phyloP scores from a whole-genome alignment of 2,888 invertebrate genomes.

The Smittia aterrima region DNA sequence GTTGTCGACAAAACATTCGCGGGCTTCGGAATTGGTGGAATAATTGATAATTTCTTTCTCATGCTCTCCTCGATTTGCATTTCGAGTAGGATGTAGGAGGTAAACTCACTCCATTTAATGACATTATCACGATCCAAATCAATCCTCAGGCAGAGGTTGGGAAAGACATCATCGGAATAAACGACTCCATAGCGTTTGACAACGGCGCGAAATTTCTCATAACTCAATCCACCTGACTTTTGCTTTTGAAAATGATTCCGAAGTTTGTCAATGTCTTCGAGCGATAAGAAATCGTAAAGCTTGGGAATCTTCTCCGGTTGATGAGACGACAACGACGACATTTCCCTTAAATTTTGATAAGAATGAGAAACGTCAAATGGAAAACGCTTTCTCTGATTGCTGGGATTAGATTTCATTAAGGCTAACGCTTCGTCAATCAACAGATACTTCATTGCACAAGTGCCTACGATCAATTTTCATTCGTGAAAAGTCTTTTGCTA shows the following conservation, averaged over 20 bases:
- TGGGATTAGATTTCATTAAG: not conserved
- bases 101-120: conserved; percentile 73
- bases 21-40: conserved; percentile 7
- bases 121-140: conserved; percentile 60
- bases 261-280: conserved; percentile 28
- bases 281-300: conserved; percentile 28
- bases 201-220: not conserved
- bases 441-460: conserved; percentile 11
- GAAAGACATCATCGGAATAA: conserved; percentile 22
- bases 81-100: conserved; percentile 71
- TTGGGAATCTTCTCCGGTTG: not conserved
- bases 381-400: conserved; percentile 6
- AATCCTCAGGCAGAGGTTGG: conserved; percentile 52
- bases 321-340: not conserved
- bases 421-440: not conserved
- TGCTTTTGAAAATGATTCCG: not conserved
- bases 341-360: not conserved
- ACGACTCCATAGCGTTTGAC: not conserved
- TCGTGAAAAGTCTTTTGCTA: not conserved
- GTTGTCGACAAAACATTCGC: not conserved
- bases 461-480: conserved; percentile 20
- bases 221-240: conserved; percentile 14
- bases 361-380: not conserved
- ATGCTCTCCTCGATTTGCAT: conserved; percentile 63
- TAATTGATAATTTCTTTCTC: not conserved